Conservation (phyloP, 2,797 vertebrate genomes). For the Tenualosa thibaudeaui region DNA sequence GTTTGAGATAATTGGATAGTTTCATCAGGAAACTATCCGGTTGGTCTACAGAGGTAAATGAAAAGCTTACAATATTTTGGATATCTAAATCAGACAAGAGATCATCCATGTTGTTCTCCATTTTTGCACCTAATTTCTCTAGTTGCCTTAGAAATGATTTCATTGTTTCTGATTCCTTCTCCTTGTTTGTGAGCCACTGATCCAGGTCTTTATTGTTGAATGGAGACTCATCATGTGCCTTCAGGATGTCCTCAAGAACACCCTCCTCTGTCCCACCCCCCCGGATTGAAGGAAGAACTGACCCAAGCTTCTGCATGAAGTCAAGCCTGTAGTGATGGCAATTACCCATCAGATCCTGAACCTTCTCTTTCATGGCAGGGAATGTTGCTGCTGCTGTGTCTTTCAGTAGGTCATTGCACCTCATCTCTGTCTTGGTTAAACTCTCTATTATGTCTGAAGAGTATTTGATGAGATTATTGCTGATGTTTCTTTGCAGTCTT, state of each 20-base stretch:
- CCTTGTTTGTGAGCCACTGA: not conserved
- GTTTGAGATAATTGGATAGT: slow-evolving; percentile 28
- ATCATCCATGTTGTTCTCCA: not conserved
- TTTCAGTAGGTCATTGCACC: slow-evolving; percentile 51
- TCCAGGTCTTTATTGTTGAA: not conserved
- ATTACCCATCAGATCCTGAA: slow-evolving; percentile 46
- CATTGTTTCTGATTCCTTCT: not conserved
- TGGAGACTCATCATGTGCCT: slow-evolving; percentile 45
- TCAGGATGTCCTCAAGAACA: slow-evolving; percentile 45
- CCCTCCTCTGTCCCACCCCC: slow-evolving; percentile 51
- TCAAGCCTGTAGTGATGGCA: slow-evolving; percentile 38
- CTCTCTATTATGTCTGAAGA: not conserved
- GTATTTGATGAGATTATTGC: not conserved
- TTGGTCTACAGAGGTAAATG: slow-evolving; percentile 41
- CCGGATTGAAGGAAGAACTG: slow-evolving; percentile 52
- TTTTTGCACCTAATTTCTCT: not conserved
- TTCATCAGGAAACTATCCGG: slow-evolving; percentile 14
- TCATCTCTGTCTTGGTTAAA: slow-evolving; percentile 39
- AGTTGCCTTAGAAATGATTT: not conserved
- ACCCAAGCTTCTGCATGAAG: slow-evolving; percentile 34
- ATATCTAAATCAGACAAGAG: not conserved
- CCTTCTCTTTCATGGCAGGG: slow-evolving; percentile 41
- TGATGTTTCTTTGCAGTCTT: slow-evolving; percentile 33
- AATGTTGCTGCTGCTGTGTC: slow-evolving; percentile 37
- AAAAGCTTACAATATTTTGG: slow-evolving; percentile 38